These are phyloP conservation scores for Hermatobates lingyangjiaoensis DNA, from an alignment of 1,140 invertebrate species.

Conservation along the genomic window DNA sequence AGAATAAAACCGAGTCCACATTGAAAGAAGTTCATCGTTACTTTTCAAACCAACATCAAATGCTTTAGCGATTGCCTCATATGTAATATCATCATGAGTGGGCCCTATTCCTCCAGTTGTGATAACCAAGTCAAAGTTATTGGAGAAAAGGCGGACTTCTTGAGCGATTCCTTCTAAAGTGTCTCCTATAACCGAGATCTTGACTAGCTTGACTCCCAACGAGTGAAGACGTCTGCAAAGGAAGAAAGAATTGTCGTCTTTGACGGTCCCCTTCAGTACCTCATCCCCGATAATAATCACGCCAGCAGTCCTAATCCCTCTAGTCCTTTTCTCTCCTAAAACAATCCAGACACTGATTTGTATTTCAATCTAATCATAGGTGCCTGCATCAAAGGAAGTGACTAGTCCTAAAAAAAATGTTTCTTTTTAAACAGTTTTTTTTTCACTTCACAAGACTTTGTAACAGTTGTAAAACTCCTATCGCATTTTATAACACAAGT, in stretches of 20 bases:
- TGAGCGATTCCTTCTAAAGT: conserved; percentile 43
- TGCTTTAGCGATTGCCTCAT: conserved; percentile 53
- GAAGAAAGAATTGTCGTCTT: conserved; percentile 54
- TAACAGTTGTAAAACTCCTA: too few species aligned
- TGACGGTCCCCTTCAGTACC: conserved; percentile 60
- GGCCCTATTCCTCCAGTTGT: conserved; percentile 61
- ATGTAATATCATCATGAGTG: conserved; percentile 72
- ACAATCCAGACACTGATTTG: too few species aligned
- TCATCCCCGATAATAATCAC: conserved; percentile 62
- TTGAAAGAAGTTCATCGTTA: conserved; percentile 35
- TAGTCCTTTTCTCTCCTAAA: too few species aligned
- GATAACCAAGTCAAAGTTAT: conserved; percentile 40
- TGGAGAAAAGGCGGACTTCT: conserved; percentile 45
- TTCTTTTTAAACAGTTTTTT: too few species aligned
- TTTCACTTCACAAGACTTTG: too few species aligned
- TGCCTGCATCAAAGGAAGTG: too few species aligned
- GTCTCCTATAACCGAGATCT: conserved; percentile 54
- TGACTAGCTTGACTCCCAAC: conserved; percentile 42
- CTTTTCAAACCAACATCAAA: conserved; percentile 37
- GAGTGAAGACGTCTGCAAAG: conserved; percentile 41
- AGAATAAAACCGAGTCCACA: conserved; percentile 31
- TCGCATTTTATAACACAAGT: too few species aligned
- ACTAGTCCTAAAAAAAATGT: too few species aligned
- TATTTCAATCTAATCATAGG: too few species aligned
- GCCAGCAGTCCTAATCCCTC: conserved; percentile 21